Evolutionary conservation across 2,797 vertebrate species (phyloP).

Genomic region (Arremon aurantiirostris): DNA sequence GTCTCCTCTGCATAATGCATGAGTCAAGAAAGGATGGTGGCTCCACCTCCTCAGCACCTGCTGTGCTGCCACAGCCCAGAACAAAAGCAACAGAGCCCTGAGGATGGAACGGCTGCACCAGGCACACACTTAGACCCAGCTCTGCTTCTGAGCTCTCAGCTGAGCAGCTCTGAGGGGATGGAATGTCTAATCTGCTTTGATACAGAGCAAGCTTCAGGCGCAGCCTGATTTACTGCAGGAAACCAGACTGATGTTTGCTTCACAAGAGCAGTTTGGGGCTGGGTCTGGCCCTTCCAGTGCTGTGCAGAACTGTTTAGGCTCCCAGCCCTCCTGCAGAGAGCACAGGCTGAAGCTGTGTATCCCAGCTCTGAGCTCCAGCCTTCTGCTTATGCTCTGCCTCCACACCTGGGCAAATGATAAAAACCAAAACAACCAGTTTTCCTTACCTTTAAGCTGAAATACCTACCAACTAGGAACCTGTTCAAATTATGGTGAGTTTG

Average conservation of each 20-base stretch:
- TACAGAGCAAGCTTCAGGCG: not conserved
- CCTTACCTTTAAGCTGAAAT: not conserved
- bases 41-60: not conserved
- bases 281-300: not conserved
- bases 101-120: not conserved
- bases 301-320: accelerated
- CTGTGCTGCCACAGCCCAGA: not conserved
- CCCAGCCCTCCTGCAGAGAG: not conserved
- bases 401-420: not conserved
- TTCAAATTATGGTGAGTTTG: not conserved
- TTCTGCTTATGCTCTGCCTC: not conserved
- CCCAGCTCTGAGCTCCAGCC: not conserved
- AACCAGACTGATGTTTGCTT: not conserved
- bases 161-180: not conserved
- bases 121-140: not conserved
- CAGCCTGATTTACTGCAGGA: not conserved
- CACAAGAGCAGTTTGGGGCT: not conserved
- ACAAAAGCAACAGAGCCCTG: not conserved
- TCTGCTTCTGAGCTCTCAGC: not conserved
- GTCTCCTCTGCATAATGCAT: not conserved
- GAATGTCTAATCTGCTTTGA: not conserved
- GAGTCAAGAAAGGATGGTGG: too few species aligned
- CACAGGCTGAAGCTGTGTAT: not conserved
- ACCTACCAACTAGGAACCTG: not conserved
- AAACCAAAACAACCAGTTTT: not conserved